Base-by-base conservation (phyloP, 2,113 vertebrate species). In the Gracilinanus agilis region DNA sequence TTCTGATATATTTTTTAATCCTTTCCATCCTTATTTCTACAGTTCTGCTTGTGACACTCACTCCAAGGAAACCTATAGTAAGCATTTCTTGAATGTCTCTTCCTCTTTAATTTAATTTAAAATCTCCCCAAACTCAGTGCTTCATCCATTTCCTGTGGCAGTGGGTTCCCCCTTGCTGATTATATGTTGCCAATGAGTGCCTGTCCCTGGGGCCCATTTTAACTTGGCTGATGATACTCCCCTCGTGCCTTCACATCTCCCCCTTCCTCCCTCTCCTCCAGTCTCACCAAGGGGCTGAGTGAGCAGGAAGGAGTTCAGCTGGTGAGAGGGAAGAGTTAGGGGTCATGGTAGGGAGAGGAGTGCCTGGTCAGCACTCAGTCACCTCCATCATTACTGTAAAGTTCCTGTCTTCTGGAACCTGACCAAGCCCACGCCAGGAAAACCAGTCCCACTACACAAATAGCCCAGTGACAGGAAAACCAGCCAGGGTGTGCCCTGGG, bases 191-290 rank as follows among this genome's bases (percentile, higher is more conserved):
- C 93, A 94, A 95, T n/a, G 93, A 90, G 96, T 97, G n/a, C 40
- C 95, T 97, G 97, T 98, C 92, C 97, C 98, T 96, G 49, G 92
- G 49, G 94, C 89, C 93, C 95, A 96, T 97, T 98, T 97, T 95
- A 95, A 97, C 93, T 97, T 96, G 91, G 29, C 92, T 98, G 92
- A 90, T 53, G 27, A 44, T 44, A 10, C 89, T 90, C 24, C 89
- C 89, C 27, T 29, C 44, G 53, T 90, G 89, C 89, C 24, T 89
- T 10, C 44, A 29, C 49, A 90, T 90, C 44, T 44, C n/a, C 3
- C 88, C 88, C 34, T 53, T 89, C 88, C 40, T 89, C 27, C 44
- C 44, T 29, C 13, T 24, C 3, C 9, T 95, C 95, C 40, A 0
- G 93, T 97, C 94, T 96, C 49, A 94, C 93, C 88, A 91, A 0